Base-by-base conservation (phyloP, 2,113 vertebrate species). In the Nanorana parkeri region DNA sequence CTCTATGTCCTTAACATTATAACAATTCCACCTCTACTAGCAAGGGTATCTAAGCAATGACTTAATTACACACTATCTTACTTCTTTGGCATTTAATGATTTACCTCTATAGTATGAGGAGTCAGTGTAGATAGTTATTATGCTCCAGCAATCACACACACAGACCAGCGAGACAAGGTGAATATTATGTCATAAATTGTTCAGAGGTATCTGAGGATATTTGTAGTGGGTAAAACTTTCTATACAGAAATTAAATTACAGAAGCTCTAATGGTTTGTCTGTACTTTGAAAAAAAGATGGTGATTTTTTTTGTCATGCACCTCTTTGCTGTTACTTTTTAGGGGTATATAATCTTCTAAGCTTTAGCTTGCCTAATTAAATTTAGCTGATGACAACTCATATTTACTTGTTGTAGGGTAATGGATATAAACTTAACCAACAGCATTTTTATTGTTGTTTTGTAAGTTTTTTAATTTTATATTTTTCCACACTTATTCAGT, bases 31-130 rank as follows among this genome's bases (percentile, higher is more conserved):
- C 24, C 68, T 63, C 71, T 72, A 26, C 78, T 72, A 64, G 67
- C 67, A 80, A 51, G 66, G 66, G 28, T 58, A 69, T 47, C 17
- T 17, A 80, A 80, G 55, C 56, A 71, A 69, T 47, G 32, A 5
- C 55, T 72, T 72, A 71, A 80, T 80, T 80, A 72, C 67, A 80
- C 63, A 61, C 36, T 63, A 63, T 80, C 55, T 28, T 63, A 71
- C 55, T 47, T 80, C 11, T 6, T 63, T 80, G 67, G 67, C 68
- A 72, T 72, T 60, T 47, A 67, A 80, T 63, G 78, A 80, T 80
- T 72, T 80, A 80, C 32, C 41, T 63, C 71, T 80, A 51, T 32
- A 58, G 56, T 67, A 58, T 17, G 36, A 58, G 54, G 64, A 60
- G 61, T 51, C 47, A 75, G 26, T 55, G 41, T 67, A 60, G 26